Base-by-base conservation (phyloP, 2,888 invertebrate genomes). In the Drosophila sordidula region DNA sequence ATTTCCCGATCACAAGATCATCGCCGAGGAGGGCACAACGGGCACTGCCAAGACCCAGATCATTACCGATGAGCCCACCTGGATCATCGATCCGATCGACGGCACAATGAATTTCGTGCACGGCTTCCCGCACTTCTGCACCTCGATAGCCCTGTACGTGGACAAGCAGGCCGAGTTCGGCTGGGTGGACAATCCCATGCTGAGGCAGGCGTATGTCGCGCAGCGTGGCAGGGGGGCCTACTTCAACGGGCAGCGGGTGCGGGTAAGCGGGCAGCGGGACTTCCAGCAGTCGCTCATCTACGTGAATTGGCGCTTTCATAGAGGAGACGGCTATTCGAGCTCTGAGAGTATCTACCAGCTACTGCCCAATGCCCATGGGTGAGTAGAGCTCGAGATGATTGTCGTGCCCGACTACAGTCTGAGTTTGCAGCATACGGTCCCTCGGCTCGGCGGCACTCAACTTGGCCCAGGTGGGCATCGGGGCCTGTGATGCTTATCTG, bases 381-480 rank as follows among this genome's bases (percentile, higher is more conserved):
- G 32, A 63, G 70, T 59, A 3, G n/a, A 32, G 32, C 0, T n/a
- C 5, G 2, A 14, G 16, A 0, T 9, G 16, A 0, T 6, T 6
- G 32, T 39, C n/a, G 29, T 38, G 14, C 9, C 4, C 42, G 14
- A 29, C n/a, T 42, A 4, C 22, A 16, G 41, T 4, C 12, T n/a
- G n/a, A 1, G 25, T 16, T 3, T 54, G n/a, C 86, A 97, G 97
- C 0, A 93, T 97, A 57, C 94, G 99, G 57, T 93, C 95, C 0
- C 92, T 97, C 71, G 99, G 99, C 0, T 98, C 98, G 4, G 97
- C 98, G 22, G 99, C 99, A 0, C 92, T 98, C 78, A 96, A 98
- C 89, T 96, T 99, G 96, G 96, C 96, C 4, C 96, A 96, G 95
- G 97, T 99, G 0, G 99, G 99, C 0, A 92, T 95, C 76, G 99